Base-by-base conservation (phyloP, 2,797 vertebrate species). In the Crypturellus tataupa region DNA sequence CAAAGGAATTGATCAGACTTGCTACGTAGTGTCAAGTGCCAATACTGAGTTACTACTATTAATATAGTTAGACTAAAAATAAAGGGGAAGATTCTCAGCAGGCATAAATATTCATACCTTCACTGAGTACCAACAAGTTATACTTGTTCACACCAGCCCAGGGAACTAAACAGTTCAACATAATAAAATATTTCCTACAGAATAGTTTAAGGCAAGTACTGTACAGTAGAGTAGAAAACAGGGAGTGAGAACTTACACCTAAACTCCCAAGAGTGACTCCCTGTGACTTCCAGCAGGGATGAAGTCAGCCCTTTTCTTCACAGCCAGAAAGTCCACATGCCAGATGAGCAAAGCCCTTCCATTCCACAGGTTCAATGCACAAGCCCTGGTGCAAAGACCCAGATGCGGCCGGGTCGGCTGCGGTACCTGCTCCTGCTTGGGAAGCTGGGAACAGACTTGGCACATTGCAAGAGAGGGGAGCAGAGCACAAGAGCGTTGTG, bases 101-200 rank as follows among this genome's bases (percentile, higher is more conserved):
- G 78, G 18, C 73, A 35, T 70, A 88, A 88, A 91, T 84, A 80
- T 87, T 89, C 84, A 56, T n/a, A 72, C 51, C 3, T 89, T 63
- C 39, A 49, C 51, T 6, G 51, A 70, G 65, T 6, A 75, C 69
- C 67, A n/a, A 5, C 58, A 8, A 72, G 89, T 80, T 85, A 24
- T 55, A 11, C 92, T 58, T 25, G 77, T 91, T 87, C 89, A 87
- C 49, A 76, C 3, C 92, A 79, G 89, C 72, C 62, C 42, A 55
- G 59, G 76, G 53, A 63, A 31, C 37, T 17, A 29, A 37, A 77
- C 25, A 59, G 46, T 63, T 83, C 69, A 14, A 1, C 9, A 72
- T 29, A 78, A 51, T 42, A 73, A 37, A 75, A 63, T 49, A 35
- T 77, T 95, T 89, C 77, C 87, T 80, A 1, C 29, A 35, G 67